Evolutionary conservation across 1,140 invertebrate genomes (phyloP).

Genomic region (Macrostomum lignano): DNA sequence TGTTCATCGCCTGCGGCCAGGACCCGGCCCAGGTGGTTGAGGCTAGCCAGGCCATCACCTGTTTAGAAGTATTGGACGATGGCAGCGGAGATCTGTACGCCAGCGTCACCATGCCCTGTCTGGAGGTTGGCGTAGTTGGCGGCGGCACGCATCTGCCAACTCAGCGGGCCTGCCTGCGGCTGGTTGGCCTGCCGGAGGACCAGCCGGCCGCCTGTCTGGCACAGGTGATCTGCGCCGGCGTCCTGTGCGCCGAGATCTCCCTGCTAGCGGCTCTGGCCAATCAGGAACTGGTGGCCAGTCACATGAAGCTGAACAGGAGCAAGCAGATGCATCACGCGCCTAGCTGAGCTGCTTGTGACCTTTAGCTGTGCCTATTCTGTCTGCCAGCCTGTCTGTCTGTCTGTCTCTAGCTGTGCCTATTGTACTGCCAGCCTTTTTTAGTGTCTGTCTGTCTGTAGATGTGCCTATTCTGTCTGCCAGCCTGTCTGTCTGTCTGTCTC

Average conservation of each 20-base stretch:
- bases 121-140: conserved; percentile 85
- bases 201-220: conserved; percentile 37
- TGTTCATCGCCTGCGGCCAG: conserved; percentile 88
- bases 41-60: too few species aligned
- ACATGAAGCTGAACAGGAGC: conserved; percentile 34
- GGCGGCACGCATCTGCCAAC: conserved; percentile 78
- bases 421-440: too few species aligned
- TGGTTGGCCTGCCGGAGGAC: conserved; percentile 57
- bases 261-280: conserved; percentile 85
- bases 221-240: conserved; percentile 65
- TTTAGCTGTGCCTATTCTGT: too few species aligned
- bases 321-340: background rate
- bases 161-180: conserved; percentile 39
- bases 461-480: too few species aligned
- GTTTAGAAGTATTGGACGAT: too few species aligned
- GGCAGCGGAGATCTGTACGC: conserved; percentile 75
- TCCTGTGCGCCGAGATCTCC: conserved; percentile 82
- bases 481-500: too few species aligned
- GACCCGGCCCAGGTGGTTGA: conserved; percentile 11
- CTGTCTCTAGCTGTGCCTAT: too few species aligned
- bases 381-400: too few species aligned
- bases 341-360: too few species aligned
- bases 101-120: conserved; percentile 72
- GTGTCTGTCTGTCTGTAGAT: too few species aligned
- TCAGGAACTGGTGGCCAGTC: conserved; percentile 77